A percentile compares a stretch with the other conserved stretches of the same genome.
phyloP scores from a whole-genome alignment of 1,140 invertebrate species.

The Popillia japonica region DNA sequence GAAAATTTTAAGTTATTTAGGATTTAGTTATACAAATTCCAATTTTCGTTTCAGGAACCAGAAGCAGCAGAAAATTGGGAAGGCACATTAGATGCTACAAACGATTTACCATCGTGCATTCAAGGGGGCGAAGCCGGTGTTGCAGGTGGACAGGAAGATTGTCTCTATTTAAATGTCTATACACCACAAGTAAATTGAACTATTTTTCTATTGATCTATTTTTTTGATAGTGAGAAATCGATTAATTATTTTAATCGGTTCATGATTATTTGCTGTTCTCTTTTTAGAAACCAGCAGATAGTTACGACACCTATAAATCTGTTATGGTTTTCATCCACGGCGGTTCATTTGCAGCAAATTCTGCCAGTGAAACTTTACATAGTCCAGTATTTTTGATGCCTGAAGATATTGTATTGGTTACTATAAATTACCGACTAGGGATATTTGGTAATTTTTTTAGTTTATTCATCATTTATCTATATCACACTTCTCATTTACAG shows the following conservation, averaged over 20 bases:
- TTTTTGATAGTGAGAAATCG: not conserved
- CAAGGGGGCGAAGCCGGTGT: conserved; percentile 54
- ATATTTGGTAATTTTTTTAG: conserved; percentile 55
- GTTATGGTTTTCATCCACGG: conserved; percentile 74
- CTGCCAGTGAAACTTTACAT: conserved; percentile 63
- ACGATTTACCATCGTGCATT: conserved; percentile 61
- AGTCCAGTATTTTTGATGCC: conserved; percentile 72
- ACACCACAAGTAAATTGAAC: conserved; percentile 63
- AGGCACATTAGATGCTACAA: conserved; percentile 63
- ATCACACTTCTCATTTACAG: too few relatives aligned
- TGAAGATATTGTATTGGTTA: conserved; percentile 63
- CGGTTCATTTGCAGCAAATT: conserved; percentile 68
- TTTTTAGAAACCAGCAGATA: conserved; percentile 3
- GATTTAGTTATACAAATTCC: not conserved
- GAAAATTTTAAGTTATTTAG: too few relatives aligned
- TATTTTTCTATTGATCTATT: not conserved
- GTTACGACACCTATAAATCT: conserved; percentile 53
- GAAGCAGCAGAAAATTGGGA: conserved; percentile 64
- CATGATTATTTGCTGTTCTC: not conserved
- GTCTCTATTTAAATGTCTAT: conserved; percentile 84
- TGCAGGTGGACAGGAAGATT: conserved; percentile 73
- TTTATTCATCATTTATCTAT: too few relatives aligned
- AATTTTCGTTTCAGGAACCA: conserved; percentile 62
- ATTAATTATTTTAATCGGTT: not conserved
- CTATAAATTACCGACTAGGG: conserved; percentile 64